Conservation (phyloP, 2,113 vertebrate genomes). For the Solenodon paradoxus region DNA sequence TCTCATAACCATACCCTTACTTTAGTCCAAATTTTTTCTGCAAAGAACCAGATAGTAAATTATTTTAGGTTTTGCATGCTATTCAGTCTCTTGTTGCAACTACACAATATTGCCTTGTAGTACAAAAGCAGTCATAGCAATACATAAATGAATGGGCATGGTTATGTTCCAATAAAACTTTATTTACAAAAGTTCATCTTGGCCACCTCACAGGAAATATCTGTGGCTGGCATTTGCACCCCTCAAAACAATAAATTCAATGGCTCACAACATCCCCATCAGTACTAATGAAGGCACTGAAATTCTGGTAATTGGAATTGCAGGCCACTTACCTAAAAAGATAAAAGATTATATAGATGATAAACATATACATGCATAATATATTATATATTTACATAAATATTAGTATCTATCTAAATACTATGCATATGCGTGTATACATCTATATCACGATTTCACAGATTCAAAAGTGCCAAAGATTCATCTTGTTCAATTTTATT, state of each 20-base stretch:
- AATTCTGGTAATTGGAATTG: neutral
- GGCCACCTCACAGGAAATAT: neutral
- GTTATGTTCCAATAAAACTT: neutral
- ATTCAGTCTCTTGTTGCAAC: neutral
- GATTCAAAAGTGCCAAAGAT: conserved; percentile 57
- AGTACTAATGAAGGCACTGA: neutral
- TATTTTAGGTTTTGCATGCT: neutral
- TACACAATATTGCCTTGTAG: neutral
- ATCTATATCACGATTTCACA: conserved; percentile 29
- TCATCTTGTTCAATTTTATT: conserved; percentile 68
- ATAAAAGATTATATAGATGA: neutral
- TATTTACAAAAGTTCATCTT: conserved; percentile 7
- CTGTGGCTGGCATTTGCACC: neutral
- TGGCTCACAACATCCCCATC: neutral
- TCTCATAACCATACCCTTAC: neutral
- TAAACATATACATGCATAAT: neutral
- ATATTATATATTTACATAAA: neutral
- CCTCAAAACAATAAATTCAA: neutral
- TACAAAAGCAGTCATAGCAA: neutral
- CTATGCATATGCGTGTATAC: neutral
- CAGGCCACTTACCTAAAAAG: neutral
- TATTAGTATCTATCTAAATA: neutral
- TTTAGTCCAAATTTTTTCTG: neutral
- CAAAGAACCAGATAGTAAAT: neutral
- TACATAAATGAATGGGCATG: neutral